Conservation (phyloP, 2,888 invertebrate genomes). For the Eulithis prunata region DNA sequence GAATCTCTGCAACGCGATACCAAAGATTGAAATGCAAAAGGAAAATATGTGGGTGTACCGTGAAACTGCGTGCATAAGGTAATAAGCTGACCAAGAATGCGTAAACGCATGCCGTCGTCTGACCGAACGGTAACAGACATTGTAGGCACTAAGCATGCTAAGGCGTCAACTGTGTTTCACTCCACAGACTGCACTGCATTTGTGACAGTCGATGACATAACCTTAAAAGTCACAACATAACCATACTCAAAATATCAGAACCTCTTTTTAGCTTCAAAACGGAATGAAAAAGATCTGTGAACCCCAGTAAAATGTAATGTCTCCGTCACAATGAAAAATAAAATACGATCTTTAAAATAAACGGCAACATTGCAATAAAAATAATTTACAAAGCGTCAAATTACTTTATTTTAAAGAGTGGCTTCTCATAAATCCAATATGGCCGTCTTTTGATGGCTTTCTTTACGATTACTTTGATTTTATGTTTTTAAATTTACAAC, state of each 20-base stretch:
- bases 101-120: constrained; percentile 21
- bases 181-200: too few relatives aligned
- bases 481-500: constrained; percentile 65
- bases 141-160: constrained; percentile 36
- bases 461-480: constrained; percentile 64
- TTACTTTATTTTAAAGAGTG: constrained; percentile 44
- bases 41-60: constrained; percentile 10
- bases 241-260: not conserved
- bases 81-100: constrained; percentile 35
- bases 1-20: not conserved
- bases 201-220: too few relatives aligned
- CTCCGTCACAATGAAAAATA: not conserved
- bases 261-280: not conserved
- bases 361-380: constrained; percentile 7
- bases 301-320: not conserved
- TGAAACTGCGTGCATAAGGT: constrained; percentile 41
- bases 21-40: constrained; percentile 8
- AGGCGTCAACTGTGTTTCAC: too few relatives aligned
- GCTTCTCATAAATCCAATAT: constrained; percentile 64
- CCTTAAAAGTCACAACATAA: not conserved
- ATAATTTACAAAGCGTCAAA: constrained; percentile 14
- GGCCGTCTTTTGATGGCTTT: constrained; percentile 69
- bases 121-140: constrained; percentile 47
- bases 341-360: not conserved
- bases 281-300: too few relatives aligned